A percentile compares a stretch with the other conserved stretches of the same genome.
phyloP scores from a whole-genome alignment of 2,888 invertebrate genomes.

The Erebia epiphron region DNA sequence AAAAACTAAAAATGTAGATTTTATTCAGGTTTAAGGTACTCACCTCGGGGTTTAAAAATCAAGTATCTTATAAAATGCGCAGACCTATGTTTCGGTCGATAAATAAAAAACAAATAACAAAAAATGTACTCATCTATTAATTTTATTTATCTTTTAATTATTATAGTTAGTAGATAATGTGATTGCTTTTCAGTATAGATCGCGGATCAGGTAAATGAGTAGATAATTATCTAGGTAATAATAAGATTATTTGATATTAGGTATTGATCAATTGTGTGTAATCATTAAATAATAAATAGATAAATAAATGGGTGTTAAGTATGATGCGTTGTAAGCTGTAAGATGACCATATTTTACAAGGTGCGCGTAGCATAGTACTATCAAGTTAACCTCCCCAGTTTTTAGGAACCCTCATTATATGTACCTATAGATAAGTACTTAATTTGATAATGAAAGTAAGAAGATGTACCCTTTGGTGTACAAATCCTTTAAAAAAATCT shows the following conservation, averaged over 20 bases:
- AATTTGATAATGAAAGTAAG: no score
- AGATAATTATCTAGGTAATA: not conserved
- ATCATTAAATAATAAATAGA: no score
- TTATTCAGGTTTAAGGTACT: not conserved
- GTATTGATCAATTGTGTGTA: not conserved
- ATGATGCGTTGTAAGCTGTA: no score
- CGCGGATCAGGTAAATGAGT: not conserved
- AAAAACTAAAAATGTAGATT: no score
- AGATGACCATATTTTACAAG: no score
- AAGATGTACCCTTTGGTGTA: no score
- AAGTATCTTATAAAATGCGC: not conserved
- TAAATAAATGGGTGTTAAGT: no score
- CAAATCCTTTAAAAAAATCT: no score
- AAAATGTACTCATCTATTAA: not conserved
- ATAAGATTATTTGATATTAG: not conserved
- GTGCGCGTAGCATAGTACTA: no score
- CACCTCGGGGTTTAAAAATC: not conserved
- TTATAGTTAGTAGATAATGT: not conserved
- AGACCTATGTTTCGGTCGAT: not conserved
- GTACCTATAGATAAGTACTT: no score
- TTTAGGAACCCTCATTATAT: no score
- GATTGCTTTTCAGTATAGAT: not conserved
- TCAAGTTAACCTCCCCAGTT: no score
- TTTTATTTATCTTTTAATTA: conserved; percentile 9
- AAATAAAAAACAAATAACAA: not conserved